A percentile compares a stretch with the other conserved stretches of the same genome.
These are phyloP conservation scores for Diorhabda elongata DNA, from an alignment of 1,140 invertebrate genomes.

Conservation along the genomic window DNA sequence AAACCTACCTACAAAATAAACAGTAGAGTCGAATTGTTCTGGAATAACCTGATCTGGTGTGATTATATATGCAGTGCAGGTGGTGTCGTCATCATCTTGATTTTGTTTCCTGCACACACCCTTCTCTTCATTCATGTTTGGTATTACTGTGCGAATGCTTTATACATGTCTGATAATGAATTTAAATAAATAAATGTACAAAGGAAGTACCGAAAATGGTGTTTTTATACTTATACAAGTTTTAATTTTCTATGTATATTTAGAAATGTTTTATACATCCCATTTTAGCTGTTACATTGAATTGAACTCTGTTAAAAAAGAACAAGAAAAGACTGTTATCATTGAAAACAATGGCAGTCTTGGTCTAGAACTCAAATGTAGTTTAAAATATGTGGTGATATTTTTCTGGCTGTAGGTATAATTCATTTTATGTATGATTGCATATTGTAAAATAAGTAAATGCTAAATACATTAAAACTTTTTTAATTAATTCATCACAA, in stretches of 20 bases:
- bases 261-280: constrained; percentile 48
- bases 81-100: constrained; percentile 18
- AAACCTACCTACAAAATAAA: constrained; percentile 20
- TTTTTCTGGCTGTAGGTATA: constrained; percentile 50
- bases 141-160: constrained; percentile 56
- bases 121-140: constrained; percentile 50
- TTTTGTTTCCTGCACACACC: constrained; percentile 41
- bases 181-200: constrained; percentile 55
- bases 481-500: constrained; percentile 30
- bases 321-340: constrained; percentile 43
- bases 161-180: constrained; percentile 54
- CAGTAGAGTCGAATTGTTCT: constrained; percentile 29
- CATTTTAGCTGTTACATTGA: constrained; percentile 46
- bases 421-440: constrained; percentile 48
- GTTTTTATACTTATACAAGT: constrained; percentile 49
- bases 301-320: constrained; percentile 41
- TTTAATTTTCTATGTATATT: constrained; percentile 47
- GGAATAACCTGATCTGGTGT: constrained; percentile 37
- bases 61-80: constrained; percentile 24
- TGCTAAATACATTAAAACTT: constrained; percentile 46
- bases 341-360: constrained; percentile 39
- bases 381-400: constrained; percentile 51
- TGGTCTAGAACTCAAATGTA: constrained; percentile 46
- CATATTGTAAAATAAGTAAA: constrained; percentile 49
- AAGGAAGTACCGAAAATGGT: constrained; percentile 52